These are phyloP conservation scores for Drepana arcuata DNA, from an alignment of 1,140 invertebrate species.

Conservation along the genomic window DNA sequence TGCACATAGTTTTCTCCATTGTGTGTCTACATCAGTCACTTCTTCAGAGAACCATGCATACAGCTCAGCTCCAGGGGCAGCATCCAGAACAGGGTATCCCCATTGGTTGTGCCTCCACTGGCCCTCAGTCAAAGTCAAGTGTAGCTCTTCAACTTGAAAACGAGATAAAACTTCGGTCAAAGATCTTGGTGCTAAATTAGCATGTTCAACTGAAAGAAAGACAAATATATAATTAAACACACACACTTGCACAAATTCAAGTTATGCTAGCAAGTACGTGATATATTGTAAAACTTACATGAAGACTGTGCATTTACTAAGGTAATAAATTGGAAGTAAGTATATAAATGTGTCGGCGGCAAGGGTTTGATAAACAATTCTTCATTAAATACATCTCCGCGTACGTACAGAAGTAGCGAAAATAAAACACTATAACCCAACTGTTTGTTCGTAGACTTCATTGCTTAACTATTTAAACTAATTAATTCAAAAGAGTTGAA, in stretches of 20 bases:
- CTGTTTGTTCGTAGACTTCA: too few relatives aligned
- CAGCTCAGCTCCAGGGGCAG: conserved; percentile 93
- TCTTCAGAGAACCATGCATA: conserved; percentile 89
- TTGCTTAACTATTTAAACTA: too few relatives aligned
- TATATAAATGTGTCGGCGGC: conserved; percentile 82
- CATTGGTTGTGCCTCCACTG: conserved; percentile 93
- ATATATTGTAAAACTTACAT: conserved; percentile 45
- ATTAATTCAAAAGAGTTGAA: too few relatives aligned
- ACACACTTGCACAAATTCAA: too few relatives aligned
- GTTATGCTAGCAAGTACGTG: too few relatives aligned
- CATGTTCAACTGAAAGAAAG: conserved; percentile 81
- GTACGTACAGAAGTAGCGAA: conserved; percentile 12
- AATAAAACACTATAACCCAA: conserved; percentile 8
- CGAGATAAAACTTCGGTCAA: conserved; percentile 91
- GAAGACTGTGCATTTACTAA: conserved; percentile 74
- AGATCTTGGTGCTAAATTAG: conserved; percentile 90
- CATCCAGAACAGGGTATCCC: conserved; percentile 91
- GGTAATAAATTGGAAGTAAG: conserved; percentile 89
- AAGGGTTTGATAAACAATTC: conserved; percentile 88
- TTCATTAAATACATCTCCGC: conserved; percentile 82
- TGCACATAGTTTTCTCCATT: conserved; percentile 91
- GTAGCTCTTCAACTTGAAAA: conserved; percentile 90
- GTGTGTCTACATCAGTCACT: conserved; percentile 77
- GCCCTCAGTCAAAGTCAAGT: conserved; percentile 93
- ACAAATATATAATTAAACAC: too few relatives aligned